Percentiles rank a stretch among this genome's conserved stretches.
phyloP scores from a whole-genome alignment of 2,888 invertebrate genomes.

The Endomychus coccineus region DNA sequence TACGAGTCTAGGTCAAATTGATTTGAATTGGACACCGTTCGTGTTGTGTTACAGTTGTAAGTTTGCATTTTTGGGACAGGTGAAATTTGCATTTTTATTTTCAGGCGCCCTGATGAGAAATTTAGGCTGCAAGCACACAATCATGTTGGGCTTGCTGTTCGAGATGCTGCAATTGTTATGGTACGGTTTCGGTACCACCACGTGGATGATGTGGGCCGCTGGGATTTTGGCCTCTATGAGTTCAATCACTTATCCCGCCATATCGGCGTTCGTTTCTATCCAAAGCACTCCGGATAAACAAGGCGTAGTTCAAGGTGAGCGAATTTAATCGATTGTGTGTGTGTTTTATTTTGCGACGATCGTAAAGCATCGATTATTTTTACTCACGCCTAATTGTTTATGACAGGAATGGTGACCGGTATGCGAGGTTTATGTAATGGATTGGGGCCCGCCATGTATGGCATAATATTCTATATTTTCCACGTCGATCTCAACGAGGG shows the following conservation, averaged over 20 bases:
- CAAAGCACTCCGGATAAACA: conserved; percentile 97
- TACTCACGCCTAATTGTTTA: not conserved
- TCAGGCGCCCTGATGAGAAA: conserved; percentile 52
- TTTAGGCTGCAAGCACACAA: conserved; percentile 92
- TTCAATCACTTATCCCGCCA: conserved; percentile 96
- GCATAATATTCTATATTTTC: conserved; percentile 96
- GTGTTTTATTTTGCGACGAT: too few species aligned
- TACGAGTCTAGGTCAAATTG: too few species aligned
- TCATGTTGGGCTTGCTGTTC: conserved; percentile 92
- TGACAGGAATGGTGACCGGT: conserved; percentile 90
- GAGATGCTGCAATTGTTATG: conserved; percentile 96
- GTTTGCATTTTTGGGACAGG: too few species aligned
- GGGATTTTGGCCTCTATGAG: conserved; percentile 93
- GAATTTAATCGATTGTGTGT: too few species aligned
- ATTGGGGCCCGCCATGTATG: conserved; percentile 96
- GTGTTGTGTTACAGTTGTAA: too few species aligned
- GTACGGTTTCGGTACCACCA: conserved; percentile 94
- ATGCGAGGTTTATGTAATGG: conserved; percentile 98
- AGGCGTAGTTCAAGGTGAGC: conserved; percentile 53
- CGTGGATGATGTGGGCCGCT: conserved; percentile 99
- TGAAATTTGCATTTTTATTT: conserved; percentile 8
- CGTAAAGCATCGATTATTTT: too few species aligned
- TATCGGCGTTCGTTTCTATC: conserved; percentile 96
- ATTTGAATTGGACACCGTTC: too few species aligned
- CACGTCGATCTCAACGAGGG: conserved; percentile 93